Conservation (phyloP, 2,797 vertebrate species). For the Argya squamiceps region DNA sequence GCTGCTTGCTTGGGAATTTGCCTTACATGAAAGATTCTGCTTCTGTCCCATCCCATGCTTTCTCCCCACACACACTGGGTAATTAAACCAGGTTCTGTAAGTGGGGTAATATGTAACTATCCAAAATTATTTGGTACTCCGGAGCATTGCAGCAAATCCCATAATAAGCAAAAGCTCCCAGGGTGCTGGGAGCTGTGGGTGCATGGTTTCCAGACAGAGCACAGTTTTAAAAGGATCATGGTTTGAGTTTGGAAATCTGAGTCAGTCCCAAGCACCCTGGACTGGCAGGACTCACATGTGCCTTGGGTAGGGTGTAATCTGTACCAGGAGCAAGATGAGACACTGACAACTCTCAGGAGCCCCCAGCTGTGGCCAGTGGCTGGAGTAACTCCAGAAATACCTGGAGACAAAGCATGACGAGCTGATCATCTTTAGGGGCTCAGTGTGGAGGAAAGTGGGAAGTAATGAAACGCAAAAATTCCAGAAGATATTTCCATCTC, state of each 20-base stretch:
- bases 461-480: not conserved
- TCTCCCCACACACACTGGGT: not conserved
- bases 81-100: slow-evolving; percentile 25
- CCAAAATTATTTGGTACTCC: not conserved
- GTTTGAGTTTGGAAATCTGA: not conserved
- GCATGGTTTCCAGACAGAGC: not conserved
- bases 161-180: not conserved
- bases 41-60: not conserved
- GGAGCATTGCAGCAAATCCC: not conserved
- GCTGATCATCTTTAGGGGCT: not conserved
- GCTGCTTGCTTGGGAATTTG: slow-evolving; percentile 55
- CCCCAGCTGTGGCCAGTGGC: not conserved
- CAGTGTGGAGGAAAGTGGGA: not conserved
- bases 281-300: not conserved
- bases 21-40: not conserved
- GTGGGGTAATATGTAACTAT: not conserved
- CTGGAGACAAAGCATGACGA: not conserved
- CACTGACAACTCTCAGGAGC: not conserved
- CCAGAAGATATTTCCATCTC: not conserved
- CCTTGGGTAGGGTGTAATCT: not conserved
- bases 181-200: not conserved
- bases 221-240: not conserved
- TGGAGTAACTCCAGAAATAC: not conserved
- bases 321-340: not conserved
- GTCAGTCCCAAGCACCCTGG: not conserved